Base-by-base conservation (phyloP, 2,888 invertebrate genomes). In the Rosalia funebris region DNA sequence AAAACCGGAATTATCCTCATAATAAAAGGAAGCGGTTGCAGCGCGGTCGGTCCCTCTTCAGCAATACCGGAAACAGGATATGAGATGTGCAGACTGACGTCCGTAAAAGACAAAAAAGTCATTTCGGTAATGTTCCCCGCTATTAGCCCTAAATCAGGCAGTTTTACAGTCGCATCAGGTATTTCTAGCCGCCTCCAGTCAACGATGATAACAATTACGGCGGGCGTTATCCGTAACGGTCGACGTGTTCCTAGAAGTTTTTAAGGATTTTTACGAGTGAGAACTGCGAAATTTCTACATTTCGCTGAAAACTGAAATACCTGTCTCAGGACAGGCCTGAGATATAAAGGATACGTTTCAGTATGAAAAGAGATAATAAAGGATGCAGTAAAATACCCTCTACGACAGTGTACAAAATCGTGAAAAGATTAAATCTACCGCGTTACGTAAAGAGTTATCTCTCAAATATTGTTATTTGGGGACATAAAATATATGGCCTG, bases 81-180 rank as follows among this genome's bases (percentile, higher is more conserved):
- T 41, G 42, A 42, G 53, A 48, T 60, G 61, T 63, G 63, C 53
- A 58, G 58, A 58, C 55, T 55, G 53, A 57, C 58, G 56, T 45
- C 55, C 57, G 58, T 56, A 48, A 36, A 59, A 59, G 45, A 62
- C 62, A 63, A 67, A 42, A 66, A 68, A 70, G 68, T 66, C 68
- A 66, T 70, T 70, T 60, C 59, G 60, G 63, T 61, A 64, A 63
- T 63, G 62, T 57, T 65, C 63, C 36, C 59, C 55, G 63, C 69
- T 65, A 68, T 70, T 68, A 65, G 65, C 65, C 66, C 59, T 70
- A 68, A 68, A 70, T 70, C 66, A 70, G 66, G 65, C 66, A 65
- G 65, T 68, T 70, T 66, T 66, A 68, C 65, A 66, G 67, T 57
- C 65, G 59, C 66, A 63, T 69, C 68, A 62, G 56, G 41, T 41